phyloP scores from a whole-genome alignment of 1,140 invertebrate genomes.

The Zaprionus ornatus region DNA sequence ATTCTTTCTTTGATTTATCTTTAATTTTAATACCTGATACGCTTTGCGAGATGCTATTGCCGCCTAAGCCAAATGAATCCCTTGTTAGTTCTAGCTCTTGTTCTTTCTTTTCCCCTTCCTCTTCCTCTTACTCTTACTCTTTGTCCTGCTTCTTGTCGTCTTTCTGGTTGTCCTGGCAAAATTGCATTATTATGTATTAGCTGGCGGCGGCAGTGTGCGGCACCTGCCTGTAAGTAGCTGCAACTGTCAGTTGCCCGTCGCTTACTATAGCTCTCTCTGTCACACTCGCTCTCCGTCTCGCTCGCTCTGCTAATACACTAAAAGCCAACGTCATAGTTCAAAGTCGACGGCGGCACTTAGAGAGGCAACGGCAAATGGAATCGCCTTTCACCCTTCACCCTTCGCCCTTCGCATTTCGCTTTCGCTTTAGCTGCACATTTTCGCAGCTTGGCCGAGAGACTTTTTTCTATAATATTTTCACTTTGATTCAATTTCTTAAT shows the following conservation, averaged over 20 bases:
- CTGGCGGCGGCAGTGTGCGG: constrained; percentile 16
- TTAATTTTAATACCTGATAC: constrained; percentile 4
- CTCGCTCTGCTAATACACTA: constrained; percentile 72
- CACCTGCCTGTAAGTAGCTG: constrained; percentile 38
- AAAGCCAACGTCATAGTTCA: constrained; percentile 79
- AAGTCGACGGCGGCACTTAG: constrained; percentile 70
- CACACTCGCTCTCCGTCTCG: background rate
- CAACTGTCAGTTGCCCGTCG: constrained; percentile 23
- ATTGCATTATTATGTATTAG: constrained; percentile 79
- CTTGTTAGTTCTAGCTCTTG: constrained; percentile 46
- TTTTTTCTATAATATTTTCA: constrained; percentile 70
- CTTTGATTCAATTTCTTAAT: constrained; percentile 82
- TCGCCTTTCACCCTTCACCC: constrained; percentile 43
- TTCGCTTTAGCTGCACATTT: constrained; percentile 8
- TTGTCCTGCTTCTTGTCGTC: background rate
- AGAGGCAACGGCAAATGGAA: constrained; percentile 53
- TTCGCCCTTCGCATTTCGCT: background rate
- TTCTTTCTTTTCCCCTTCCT: background rate
- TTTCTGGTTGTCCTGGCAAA: constrained; percentile 58
- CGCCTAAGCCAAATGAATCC: constrained; percentile 73
- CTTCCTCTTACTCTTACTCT: background rate
- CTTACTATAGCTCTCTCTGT: no score
- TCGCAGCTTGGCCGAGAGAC: constrained; percentile 14
- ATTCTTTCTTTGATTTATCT: constrained; percentile 9
- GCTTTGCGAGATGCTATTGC: constrained; percentile 8